Base-by-base conservation (phyloP, 1,140 invertebrate species). In the Trichoplusia ni region DNA sequence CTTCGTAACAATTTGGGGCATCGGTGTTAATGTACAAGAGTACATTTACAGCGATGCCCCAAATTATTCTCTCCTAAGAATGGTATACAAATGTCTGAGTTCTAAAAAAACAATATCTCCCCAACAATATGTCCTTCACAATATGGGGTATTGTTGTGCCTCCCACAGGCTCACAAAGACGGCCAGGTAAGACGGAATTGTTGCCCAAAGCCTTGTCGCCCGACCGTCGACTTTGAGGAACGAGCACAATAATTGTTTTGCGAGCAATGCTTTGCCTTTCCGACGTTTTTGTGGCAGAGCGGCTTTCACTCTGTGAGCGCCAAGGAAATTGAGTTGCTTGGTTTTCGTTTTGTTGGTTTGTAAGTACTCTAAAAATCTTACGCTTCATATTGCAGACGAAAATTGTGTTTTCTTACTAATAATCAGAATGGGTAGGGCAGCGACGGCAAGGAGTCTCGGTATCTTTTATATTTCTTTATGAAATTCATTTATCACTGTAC, bases 211-310 rank as follows among this genome's bases (percentile, higher is more conserved):
- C 51, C 31, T 42, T n/a, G n/a, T n/a, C n/a, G n/a, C n/a, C n/a
- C n/a, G 25, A 42, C 16, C 21, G 9, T 11, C 18, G 49, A 21
- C 53, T 51, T 51, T 51, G 53, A 56, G 53, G 14, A 27, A 56
- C 37, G 13, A 42, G 37, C 21, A 29, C 35, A 40, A 56, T 40
- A 18, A 56, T 56, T 42, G 35, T 56, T 56, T 56, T 56, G 53
- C 42, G 40, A 42, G 35, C 35, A 25, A 23, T 38, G 53, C 35
- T 56, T 29, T 56, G 23, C 14, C 8, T 56, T 56, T 29, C 31
- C 13, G 18, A 56, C 16, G 21, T 42, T 56, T 51, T 54, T 54
- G 21, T 42, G 37, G 53, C 2, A 4, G n/a, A n/a, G 9, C 14
- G 49, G 21, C 53, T 42, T 53, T 42, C 37, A 29, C 37, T 19